Base-by-base conservation (phyloP, 1,140 invertebrate species). In the Pinna nobilis region DNA sequence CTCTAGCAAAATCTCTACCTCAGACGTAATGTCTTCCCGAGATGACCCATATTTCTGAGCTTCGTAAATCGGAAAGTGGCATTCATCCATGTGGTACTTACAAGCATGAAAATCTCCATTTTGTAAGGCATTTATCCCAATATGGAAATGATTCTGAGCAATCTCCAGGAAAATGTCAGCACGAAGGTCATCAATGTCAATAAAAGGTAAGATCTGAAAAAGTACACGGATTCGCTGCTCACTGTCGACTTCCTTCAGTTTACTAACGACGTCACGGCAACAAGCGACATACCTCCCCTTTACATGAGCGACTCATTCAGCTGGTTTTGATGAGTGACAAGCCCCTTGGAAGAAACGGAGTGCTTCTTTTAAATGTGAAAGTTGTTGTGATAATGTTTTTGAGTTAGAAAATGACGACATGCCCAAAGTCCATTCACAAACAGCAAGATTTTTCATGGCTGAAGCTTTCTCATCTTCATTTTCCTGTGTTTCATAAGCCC, bases 31-130 rank as follows among this genome's bases (percentile, higher is more conserved):
- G 20, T 25, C 25, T 11, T 47, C 28, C 18, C 20, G 41, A 9
- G n/a, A 18, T 2, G 18, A 15, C 1, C 57, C 75, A 59, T 60
- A 25, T 49, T 63, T 53, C 23, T 39, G 18, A 3, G 64, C 79
- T 30, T 81, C 79, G 18, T 70, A 50, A 2, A 81, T 32, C n/a
- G 79, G 79, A 25, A 63, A 76, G 35, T 70, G 49, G 47, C 79
- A 81, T 3, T 81, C 73, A 0, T 55, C 41, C 37, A 81, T 66
- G 5, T 67, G 67, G 25, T 33, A 18, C 32, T 76, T 47, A 37
- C 68, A 55, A 25, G 44, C 47, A 25, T 57, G 57, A 25, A 67
- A 81, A 33, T 81, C 66, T 33, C 60, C 67, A 7, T 28, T 32
- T 28, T 47, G 65, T 20, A 61, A 25, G 25, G 66, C 59, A 18